A percentile compares a stretch with the other conserved stretches of the same genome.
These are phyloP conservation scores for Cyprinodon diabolis DNA, from an alignment of 2,797 vertebrate species.

Conservation along the genomic window DNA sequence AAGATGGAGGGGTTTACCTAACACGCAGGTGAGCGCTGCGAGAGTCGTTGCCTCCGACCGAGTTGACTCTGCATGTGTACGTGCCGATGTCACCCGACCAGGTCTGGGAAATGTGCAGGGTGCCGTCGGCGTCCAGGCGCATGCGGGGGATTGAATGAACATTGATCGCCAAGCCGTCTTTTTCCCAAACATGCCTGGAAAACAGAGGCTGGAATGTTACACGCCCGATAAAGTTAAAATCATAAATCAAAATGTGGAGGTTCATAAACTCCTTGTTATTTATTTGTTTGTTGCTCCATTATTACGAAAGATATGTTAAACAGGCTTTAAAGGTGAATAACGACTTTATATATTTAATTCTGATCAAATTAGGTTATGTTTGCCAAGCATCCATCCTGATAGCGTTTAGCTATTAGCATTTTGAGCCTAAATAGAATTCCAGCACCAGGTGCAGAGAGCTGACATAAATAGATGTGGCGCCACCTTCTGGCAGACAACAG, in stretches of 20 bases:
- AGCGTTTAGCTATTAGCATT: no score
- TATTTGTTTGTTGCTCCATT: neutral
- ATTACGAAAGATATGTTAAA: neutral
- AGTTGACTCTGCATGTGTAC: conserved; percentile 93
- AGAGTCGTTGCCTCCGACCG: conserved; percentile 92
- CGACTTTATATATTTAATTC: no score
- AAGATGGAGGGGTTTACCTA: conserved; percentile 79
- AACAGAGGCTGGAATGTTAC: conserved; percentile 4
- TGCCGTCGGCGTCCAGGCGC: conserved; percentile 84
- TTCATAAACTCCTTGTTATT: neutral
- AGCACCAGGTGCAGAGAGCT: no score
- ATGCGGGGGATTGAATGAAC: conserved; percentile 83
- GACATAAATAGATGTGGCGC: no score
- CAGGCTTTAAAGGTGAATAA: neutral
- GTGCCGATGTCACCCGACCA: conserved; percentile 98
- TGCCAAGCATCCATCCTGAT: no score
- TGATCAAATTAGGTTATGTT: no score
- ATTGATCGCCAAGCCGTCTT: conserved; percentile 83
- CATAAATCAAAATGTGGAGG: neutral
- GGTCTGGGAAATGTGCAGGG: conserved; percentile 94
- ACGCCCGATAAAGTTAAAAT: neutral
- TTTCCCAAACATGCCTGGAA: conserved; percentile 92
- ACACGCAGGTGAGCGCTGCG: conserved; percentile 91
- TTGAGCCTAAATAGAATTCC: no score
- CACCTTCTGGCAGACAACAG: no score